Conservation (phyloP, 2,888 invertebrate genomes). For the Drosophila mulleri region DNA sequence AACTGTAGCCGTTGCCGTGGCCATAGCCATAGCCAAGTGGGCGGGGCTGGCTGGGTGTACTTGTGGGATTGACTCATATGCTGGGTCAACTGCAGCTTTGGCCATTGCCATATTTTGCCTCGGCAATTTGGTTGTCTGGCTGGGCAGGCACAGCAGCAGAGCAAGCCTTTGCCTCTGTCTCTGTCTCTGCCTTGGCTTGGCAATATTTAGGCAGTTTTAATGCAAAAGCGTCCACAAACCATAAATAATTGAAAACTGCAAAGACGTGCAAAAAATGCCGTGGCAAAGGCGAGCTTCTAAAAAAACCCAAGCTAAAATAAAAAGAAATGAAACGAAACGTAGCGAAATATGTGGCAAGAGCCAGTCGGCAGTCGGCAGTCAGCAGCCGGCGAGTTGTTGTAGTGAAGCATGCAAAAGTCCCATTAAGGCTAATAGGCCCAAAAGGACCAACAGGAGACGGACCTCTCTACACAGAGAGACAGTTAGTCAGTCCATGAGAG, state of each 20-base stretch:
- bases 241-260: constrained; percentile 82
- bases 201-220: constrained; percentile 76
- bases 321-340: constrained; percentile 33
- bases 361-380: constrained; percentile 46
- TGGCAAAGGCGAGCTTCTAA: constrained; percentile 48
- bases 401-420: constrained; percentile 75
- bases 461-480: constrained; percentile 41
- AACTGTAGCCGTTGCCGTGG: no score
- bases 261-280: constrained; percentile 72
- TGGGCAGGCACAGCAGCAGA: constrained; percentile 25
- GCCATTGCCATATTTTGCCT: constrained; percentile 53
- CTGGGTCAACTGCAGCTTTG: constrained; percentile 59
- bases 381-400: constrained; percentile 64
- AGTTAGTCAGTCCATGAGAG: constrained; percentile 57
- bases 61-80: constrained; percentile 66
- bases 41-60: not conserved
- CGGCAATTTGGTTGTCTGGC: constrained; percentile 61
- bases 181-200: constrained; percentile 36
- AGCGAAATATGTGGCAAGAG: constrained; percentile 40
- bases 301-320: constrained; percentile 7
- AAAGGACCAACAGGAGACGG: constrained; percentile 59
- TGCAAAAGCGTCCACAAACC: constrained; percentile 75
- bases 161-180: constrained; percentile 32
- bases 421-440: constrained; percentile 78
- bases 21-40: not conserved